These are phyloP conservation scores for Pangasius larnaudii DNA, from an alignment of 2,797 vertebrate genomes.

Conservation along the genomic window DNA sequence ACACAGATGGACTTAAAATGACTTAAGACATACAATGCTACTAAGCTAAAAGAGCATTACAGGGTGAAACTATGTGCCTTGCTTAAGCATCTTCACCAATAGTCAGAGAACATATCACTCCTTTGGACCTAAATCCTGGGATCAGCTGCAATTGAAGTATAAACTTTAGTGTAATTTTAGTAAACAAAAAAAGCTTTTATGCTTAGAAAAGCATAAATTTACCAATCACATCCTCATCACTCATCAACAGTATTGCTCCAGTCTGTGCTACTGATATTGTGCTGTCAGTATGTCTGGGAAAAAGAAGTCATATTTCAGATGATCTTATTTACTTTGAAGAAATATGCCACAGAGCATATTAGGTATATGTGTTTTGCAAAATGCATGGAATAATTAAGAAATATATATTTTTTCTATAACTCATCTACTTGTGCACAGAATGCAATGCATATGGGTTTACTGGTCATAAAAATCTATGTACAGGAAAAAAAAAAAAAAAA, in stretches of 20 bases:
- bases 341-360: conserved; percentile 26
- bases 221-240: conserved; percentile 44
- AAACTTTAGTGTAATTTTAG: neutral
- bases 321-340: conserved; percentile 46
- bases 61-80: conserved; percentile 84
- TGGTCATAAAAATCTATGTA: conserved; percentile 8
- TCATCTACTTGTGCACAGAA: conserved; percentile 44
- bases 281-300: conserved; percentile 41
- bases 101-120: conserved; percentile 58
- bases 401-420: conserved; percentile 59
- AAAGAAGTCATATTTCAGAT: conserved; percentile 26
- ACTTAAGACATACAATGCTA: conserved; percentile 66
- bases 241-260: conserved; percentile 54
- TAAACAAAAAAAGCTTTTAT: neutral
- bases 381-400: conserved; percentile 58
- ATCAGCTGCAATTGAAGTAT: conserved; percentile 48
- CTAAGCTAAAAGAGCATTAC: conserved; percentile 75
- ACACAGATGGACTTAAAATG: conserved; percentile 60
- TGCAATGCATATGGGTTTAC: conserved; percentile 40
- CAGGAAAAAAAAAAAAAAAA: conserved; percentile 7
- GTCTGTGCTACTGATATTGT: conserved; percentile 45
- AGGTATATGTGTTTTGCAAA: conserved; percentile 52
- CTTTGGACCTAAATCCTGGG: conserved; percentile 42
- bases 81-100: conserved; percentile 71
- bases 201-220: conserved; percentile 14